phyloP scores from a whole-genome alignment of 2,888 invertebrate species.

The Atrina japonica region DNA sequence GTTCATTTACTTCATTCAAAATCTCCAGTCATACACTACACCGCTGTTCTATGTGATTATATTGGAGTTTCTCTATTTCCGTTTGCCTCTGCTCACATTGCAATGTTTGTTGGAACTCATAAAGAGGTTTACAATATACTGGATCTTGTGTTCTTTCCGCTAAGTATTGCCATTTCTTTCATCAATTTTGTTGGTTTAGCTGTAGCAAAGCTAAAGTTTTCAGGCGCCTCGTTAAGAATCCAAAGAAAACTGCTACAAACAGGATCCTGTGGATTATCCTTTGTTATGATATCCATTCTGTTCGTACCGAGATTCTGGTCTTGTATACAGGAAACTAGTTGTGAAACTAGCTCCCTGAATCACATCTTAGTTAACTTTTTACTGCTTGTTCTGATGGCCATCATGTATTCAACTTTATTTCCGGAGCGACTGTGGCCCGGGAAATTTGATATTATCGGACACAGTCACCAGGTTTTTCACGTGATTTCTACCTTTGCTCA shows the following conservation, averaged over 20 bases:
- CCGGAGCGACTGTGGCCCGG: conserved; percentile 10
- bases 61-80: conserved; percentile 2
- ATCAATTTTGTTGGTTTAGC: conserved; percentile 1
- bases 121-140: neutral
- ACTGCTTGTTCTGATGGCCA: neutral
- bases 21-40: neutral
- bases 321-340: neutral
- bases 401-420: neutral
- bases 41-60: neutral
- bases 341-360: neutral
- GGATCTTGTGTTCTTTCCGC: neutral
- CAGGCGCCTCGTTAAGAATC: neutral
- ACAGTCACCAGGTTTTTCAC: conserved; percentile 4
- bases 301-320: conserved; percentile 6
- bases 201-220: neutral
- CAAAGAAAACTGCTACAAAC: conserved; percentile 9
- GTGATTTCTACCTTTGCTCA: conserved; percentile 5
- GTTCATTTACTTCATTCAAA: conserved; percentile 1
- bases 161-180: neutral
- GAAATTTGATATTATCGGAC: conserved; percentile 3
- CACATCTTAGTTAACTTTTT: neutral
- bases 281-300: neutral
- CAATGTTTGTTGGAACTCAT: neutral
- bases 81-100: neutral
- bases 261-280: neutral